These are phyloP conservation scores for Tenthredo distinguenda DNA, from an alignment of 2,888 invertebrate genomes.

Conservation along the genomic window DNA sequence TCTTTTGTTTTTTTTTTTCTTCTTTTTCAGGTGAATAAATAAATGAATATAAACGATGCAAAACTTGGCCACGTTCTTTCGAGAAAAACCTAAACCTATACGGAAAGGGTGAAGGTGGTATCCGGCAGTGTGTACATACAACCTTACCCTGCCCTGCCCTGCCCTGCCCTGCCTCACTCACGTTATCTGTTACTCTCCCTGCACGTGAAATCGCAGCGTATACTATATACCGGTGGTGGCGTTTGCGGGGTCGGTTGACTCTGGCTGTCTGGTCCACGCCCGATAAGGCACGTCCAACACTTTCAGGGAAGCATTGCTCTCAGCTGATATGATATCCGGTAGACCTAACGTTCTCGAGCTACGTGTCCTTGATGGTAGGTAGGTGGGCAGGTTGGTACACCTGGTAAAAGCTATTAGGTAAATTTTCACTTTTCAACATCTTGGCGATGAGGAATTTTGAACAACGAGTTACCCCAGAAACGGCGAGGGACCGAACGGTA, in stretches of 20 bases:
- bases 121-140: constrained; percentile 17
- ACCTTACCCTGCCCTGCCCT: neutral
- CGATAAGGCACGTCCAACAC: constrained; percentile 77
- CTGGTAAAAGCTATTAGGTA: neutral
- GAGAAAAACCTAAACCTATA: constrained; percentile 30
- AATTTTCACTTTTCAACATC: neutral
- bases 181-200: constrained; percentile 38
- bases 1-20: neutral
- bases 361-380: constrained; percentile 21
- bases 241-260: constrained; percentile 62
- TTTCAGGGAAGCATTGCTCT: constrained; percentile 73
- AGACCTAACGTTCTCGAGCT: neutral
- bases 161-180: constrained; percentile 11
- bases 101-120: neutral
- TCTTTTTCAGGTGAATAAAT: neutral
- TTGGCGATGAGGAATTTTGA: neutral
- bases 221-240: neutral
- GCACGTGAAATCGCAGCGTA: constrained; percentile 29
- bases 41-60: neutral
- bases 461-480: too few relatives aligned
- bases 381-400: neutral
- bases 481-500: too few relatives aligned
- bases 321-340: constrained; percentile 74
- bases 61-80: neutral
- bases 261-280: constrained; percentile 74